Evolutionary conservation across 2,888 invertebrate species (phyloP), one percentile per base, ranked within the genome.

Genomic region (Tenthredo mesomela): DNA sequence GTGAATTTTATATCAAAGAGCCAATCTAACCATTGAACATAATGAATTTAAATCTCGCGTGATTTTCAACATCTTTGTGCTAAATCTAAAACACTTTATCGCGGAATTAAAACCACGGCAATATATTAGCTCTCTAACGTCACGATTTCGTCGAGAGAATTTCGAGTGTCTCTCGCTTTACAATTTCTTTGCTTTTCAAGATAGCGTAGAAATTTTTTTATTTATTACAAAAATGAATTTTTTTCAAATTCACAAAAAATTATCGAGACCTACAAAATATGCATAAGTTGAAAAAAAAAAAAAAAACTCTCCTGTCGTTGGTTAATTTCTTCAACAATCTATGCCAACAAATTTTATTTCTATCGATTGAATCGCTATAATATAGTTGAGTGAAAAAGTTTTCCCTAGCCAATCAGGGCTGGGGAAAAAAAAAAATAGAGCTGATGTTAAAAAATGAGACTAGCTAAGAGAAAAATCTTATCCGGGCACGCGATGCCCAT

Each of bases 1-100:
- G n/a, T 18, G 82, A 12, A 33, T 18, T 18, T 43, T 12, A 50
- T 50, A 82, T 84, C 84, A 6, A n/a, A 25, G 29, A 67, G 12
- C 25, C 70, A n/a, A 82, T 70, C 84, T 80, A 18, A 21, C 25
- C 58, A 70, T 82, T 67, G n/a, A 67, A 67, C 43, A n/a, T 47
- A 82, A 67, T 37, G 67, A 80, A 84, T 84, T 84, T 70, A 84
- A 84, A 82, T 50, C 10, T 84, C 70, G 84, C 84, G 65, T 84
- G 84, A 77, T 65, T 47, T 25, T 12, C 10, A 1, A 10, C 37
- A 29, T 61, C 33, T 84, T 25, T 65, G 77, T 84, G 77, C 84
- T 58, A 65, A 84, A 84, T 84, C 84, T 61, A 15, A 77, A 77
- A 58, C 84, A 25, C 29, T 84, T 65, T 61, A 82, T 50, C 40